These are phyloP conservation scores for Scophthalmus maximus DNA, from an alignment of 2,113 vertebrate genomes.

Conservation along the genomic window DNA sequence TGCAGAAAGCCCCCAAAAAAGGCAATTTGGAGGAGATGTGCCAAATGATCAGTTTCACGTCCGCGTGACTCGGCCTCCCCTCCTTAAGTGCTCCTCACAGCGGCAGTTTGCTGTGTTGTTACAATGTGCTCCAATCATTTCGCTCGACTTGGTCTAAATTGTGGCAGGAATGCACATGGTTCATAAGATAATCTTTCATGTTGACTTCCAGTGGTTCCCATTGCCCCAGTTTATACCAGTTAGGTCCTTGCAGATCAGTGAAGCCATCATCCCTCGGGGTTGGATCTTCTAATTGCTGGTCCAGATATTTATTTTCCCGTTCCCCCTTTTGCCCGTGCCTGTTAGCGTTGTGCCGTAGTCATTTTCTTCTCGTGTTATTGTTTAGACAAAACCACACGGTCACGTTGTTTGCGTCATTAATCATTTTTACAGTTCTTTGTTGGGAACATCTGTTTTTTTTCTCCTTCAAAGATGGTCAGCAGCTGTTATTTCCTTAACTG, in stretches of 20 bases:
- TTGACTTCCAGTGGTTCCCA: constrained; percentile 30
- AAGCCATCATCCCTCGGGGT: constrained; percentile 33
- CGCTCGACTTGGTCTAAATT: constrained; percentile 46
- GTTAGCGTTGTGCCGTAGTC: constrained; percentile 6
- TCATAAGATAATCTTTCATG: constrained; percentile 47
- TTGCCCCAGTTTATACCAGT: constrained; percentile 40
- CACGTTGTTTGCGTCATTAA: constrained; percentile 38
- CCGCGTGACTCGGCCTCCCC: neutral
- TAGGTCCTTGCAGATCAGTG: constrained; percentile 48
- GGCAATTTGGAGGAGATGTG: constrained; percentile 27
- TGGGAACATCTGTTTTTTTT: constrained; percentile 46
- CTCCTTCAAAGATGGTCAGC: constrained; percentile 10
- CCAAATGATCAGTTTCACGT: constrained; percentile 39
- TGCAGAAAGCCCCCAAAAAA: constrained; percentile 21
- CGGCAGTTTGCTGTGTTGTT: neutral
- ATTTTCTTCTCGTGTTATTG: constrained; percentile 24
- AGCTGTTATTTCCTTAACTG: constrained; percentile 20
- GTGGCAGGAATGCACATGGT: constrained; percentile 37
- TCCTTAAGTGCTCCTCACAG: constrained; percentile 31
- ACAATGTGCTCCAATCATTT: constrained; percentile 18
- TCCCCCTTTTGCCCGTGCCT: constrained; percentile 5
- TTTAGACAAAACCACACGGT: constrained; percentile 28
- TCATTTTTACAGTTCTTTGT: constrained; percentile 43
- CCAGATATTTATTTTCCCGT: constrained; percentile 17
- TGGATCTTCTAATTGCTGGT: constrained; percentile 26